A percentile compares a stretch with the other conserved stretches of the same genome.
These are phyloP conservation scores for Variabilichromis moorii DNA, from an alignment of 2,113 vertebrate species.

Conservation along the genomic window DNA sequence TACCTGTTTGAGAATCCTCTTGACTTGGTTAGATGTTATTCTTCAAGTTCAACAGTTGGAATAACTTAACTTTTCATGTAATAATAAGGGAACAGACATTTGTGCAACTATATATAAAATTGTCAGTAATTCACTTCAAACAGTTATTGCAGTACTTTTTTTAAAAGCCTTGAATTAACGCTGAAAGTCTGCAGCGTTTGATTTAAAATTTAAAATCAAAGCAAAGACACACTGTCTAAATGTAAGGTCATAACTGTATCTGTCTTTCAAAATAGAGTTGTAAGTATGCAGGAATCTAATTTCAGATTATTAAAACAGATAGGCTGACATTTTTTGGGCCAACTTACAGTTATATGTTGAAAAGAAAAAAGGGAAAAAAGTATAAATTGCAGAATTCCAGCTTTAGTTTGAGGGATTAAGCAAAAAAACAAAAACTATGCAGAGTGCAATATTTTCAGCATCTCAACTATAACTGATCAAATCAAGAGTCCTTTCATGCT, in stretches of 20 bases:
- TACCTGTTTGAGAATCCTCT: not conserved
- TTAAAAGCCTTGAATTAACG: not conserved
- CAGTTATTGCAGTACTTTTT: not conserved
- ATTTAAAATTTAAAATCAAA: not conserved
- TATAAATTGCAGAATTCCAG: not conserved
- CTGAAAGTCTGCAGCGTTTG: not conserved
- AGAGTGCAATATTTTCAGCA: not conserved
- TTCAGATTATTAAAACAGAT: not conserved
- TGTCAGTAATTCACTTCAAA: not conserved
- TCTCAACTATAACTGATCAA: not conserved
- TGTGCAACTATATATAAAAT: not conserved
- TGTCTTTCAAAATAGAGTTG: not conserved
- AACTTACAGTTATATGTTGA: not conserved
- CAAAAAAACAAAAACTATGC: not conserved
- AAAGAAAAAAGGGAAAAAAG: not conserved
- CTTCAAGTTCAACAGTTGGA: not conserved
- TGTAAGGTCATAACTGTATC: not conserved
- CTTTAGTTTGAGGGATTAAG: not conserved
- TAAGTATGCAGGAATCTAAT: not conserved
- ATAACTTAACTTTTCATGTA: not conserved
- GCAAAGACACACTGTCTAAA: not conserved
- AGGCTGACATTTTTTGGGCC: rapidly evolving
- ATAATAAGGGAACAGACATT: not conserved
- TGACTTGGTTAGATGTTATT: not conserved
- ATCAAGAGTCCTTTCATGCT: not conserved